A percentile compares a stretch with the other conserved stretches of the same genome.
These are phyloP conservation scores for Cryptomyrus ogoouensis DNA, from an alignment of 2,113 vertebrate genomes.

Conservation along the genomic window DNA sequence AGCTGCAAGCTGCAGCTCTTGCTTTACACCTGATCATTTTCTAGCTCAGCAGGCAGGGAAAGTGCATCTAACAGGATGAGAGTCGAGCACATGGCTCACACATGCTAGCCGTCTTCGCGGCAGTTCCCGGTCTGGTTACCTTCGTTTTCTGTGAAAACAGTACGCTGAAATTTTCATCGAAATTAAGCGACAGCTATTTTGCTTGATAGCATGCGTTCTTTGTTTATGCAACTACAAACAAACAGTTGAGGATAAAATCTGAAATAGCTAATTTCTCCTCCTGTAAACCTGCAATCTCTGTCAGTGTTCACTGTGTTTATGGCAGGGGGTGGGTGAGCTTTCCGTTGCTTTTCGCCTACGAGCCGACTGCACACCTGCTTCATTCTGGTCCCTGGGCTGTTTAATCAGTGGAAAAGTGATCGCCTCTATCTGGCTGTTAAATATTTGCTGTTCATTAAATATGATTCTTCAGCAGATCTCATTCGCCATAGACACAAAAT, in stretches of 20 bases:
- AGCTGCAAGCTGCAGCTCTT: background rate
- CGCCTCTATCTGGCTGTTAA: background rate
- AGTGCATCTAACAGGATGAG: conserved; percentile 33
- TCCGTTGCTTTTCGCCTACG: background rate
- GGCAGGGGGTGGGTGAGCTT: background rate
- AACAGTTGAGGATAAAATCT: background rate
- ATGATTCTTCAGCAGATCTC: background rate
- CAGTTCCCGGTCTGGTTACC: conserved; percentile 23
- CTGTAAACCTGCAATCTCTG: background rate
- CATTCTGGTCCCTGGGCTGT: background rate
- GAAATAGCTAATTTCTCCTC: background rate
- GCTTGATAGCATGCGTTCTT: background rate
- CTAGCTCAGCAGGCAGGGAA: conserved; percentile 40
- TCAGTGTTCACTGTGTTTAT: background rate
- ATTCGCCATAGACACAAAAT: background rate
- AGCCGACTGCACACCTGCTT: background rate
- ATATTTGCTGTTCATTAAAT: background rate
- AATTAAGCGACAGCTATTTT: background rate
- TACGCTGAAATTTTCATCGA: background rate
- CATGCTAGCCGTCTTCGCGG: background rate
- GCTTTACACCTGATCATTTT: conserved; percentile 42
- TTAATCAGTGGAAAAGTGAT: background rate
- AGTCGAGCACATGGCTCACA: background rate
- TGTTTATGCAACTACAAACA: background rate
- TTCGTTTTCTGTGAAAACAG: background rate